Base-by-base conservation (phyloP, 1,140 invertebrate species). In the Hyposmocoma kahamanoa region DNA sequence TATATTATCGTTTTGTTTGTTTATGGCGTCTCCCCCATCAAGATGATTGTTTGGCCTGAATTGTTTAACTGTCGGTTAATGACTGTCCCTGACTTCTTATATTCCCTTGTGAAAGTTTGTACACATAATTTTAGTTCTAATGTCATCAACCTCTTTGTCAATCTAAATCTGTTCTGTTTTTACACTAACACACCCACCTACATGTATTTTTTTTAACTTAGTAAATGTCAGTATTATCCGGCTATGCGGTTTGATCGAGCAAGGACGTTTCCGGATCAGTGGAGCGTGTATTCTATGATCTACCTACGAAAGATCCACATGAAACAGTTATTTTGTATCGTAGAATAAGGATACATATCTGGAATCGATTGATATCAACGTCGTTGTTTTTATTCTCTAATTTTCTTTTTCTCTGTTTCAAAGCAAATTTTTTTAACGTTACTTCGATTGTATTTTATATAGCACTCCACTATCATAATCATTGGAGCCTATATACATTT, bases 11-110 rank as follows among this genome's bases (percentile, higher is more conserved):
- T 43, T 48, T 42, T 53, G 57, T 56, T 67, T 69, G 60, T 57
- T 57, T 42, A 43, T 52, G 49, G 48, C 61, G 67, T 64, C 59
- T 59, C 62, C 55, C 53, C 46, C 54, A 52, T 53, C 53, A 43
- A 30, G 53, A 32, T 56, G 62, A 65, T 65, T 66, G 65, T 62
- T 55, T 67, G 67, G 42, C 67, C 72, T 68, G 66, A 66, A 74
- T 72, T 75, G 70, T 72, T 71, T 62, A 59, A 61, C 48, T 22
- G 22, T 59, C 58, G 68, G 70, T 74, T 68, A 72, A 76, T 50
- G 72, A 64, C 60, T 75, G 70, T 50, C 70, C 69, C 60, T 70
- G 72, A 67, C 66, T 67, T 47, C 41, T 46, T 36, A 9, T 11
- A 22, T 24, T 43, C 43, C 36, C 30, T 21, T 20, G 43, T 22